A percentile compares a stretch with the other conserved stretches of the same genome.
Conservation (phyloP, 2,797 vertebrate species). For the Echiichthys vipera region DNA sequence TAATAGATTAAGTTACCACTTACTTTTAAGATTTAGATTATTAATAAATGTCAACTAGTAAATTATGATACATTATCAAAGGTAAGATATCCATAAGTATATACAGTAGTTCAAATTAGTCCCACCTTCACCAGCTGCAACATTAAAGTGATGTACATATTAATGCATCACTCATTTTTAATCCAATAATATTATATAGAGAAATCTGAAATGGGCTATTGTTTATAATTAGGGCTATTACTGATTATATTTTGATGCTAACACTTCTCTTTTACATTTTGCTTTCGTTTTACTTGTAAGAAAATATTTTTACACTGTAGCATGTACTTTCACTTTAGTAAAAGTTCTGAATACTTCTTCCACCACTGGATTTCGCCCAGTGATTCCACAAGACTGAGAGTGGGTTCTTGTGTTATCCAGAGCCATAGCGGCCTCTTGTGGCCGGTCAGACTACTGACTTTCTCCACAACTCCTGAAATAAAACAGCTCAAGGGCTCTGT, state of each 20-base stretch:
- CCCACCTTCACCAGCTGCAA: not conserved
- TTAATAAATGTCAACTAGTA: not conserved
- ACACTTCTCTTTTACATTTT: too few relatives aligned
- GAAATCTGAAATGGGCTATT: not conserved
- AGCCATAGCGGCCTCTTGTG: conserved; percentile 73
- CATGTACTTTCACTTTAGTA: not conserved
- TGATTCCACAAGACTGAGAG: not conserved
- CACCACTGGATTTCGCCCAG: not conserved
- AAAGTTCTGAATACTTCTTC: not conserved
- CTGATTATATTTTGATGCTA: too few relatives aligned
- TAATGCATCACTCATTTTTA: not conserved
- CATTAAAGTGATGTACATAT: not conserved
- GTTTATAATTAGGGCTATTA: too few relatives aligned
- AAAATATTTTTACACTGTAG: not conserved
- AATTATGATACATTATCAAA: not conserved
- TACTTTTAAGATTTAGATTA: not conserved
- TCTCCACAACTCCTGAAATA: not conserved
- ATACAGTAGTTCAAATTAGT: not conserved
- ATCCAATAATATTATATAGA: not conserved
- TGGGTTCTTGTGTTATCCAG: conserved; percentile 12
- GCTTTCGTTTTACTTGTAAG: too few relatives aligned
- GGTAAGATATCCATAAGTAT: not conserved
- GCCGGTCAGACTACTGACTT: not conserved
- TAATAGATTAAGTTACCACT: not conserved
- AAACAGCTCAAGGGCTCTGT: conserved; percentile 18